A percentile compares a stretch with the other conserved stretches of the same genome.
Conservation (phyloP, 2,113 vertebrate species). For the Anas platyrhynchos region DNA sequence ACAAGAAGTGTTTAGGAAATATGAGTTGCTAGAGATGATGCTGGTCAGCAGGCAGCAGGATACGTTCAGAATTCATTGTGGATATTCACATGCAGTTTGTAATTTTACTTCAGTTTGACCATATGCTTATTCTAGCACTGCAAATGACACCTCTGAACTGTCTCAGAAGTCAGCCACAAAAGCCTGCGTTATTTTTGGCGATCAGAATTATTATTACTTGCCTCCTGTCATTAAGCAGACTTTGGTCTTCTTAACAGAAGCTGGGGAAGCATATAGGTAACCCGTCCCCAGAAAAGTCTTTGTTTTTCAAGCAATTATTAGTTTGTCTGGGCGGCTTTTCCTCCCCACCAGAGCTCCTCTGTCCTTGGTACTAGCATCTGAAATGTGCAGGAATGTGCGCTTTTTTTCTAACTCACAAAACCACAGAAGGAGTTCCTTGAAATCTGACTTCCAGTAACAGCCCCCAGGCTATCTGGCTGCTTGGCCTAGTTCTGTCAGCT, state of each 20-base stretch:
- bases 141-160: neutral
- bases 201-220: neutral
- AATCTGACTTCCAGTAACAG: constrained; percentile 48
- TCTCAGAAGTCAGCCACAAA: neutral
- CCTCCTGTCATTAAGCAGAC: neutral
- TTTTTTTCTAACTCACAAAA: neutral
- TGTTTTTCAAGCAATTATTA: neutral
- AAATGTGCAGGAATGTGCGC: neutral
- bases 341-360: constrained; percentile 66
- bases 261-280: neutral
- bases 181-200: neutral
- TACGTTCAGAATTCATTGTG: neutral
- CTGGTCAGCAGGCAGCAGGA: neutral
- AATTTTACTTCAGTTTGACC: neutral
- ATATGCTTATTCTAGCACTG: neutral
- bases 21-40: neutral
- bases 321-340: constrained; percentile 20
- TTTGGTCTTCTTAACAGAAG: neutral
- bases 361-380: constrained; percentile 77
- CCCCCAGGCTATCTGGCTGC: constrained; percentile 20
- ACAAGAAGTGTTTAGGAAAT: neutral
- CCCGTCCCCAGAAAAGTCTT: neutral
- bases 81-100: neutral
- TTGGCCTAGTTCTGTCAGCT: constrained; percentile 60
- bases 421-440: constrained; percentile 65